Percentiles rank a stretch among this genome's conserved stretches.
Conservation (phyloP, 2,888 invertebrate species). For the Dendrolimus houi region DNA sequence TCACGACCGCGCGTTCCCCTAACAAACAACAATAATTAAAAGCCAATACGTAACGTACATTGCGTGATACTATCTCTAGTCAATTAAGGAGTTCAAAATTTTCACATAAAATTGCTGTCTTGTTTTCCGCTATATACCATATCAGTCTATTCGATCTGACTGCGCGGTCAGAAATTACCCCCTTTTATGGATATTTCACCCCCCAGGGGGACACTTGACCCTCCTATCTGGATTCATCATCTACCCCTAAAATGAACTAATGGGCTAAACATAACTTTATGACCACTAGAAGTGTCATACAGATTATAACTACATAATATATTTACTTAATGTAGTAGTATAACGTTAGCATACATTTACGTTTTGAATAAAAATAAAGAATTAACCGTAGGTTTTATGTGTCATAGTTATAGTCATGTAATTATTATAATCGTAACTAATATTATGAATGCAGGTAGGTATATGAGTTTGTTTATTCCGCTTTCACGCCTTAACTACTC, state of each 20-base stretch:
- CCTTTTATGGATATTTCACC: constrained; percentile 72
- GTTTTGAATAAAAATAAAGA: too few relatives aligned
- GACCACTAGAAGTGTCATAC: constrained; percentile 30
- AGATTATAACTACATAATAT: background rate
- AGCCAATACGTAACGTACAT: constrained; percentile 53
- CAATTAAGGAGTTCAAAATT: constrained; percentile 67
- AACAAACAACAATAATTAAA: constrained; percentile 50
- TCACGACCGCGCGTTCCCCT: constrained; percentile 22
- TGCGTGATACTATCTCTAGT: constrained; percentile 60
- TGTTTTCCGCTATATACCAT: constrained; percentile 55
- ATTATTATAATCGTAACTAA: too few relatives aligned
- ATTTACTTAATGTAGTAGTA: too few relatives aligned
- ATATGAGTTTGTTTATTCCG: too few relatives aligned
- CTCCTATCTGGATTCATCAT: constrained; percentile 70
- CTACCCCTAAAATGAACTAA: constrained; percentile 70
- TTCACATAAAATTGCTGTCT: constrained; percentile 70
- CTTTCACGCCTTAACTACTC: too few relatives aligned
- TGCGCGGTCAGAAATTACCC: constrained; percentile 67
- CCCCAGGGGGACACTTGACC: constrained; percentile 73
- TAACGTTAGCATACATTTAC: too few relatives aligned
- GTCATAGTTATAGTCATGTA: too few relatives aligned
- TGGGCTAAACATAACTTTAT: constrained; percentile 43
- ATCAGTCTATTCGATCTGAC: constrained; percentile 68
- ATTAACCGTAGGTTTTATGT: too few relatives aligned
- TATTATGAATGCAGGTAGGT: too few relatives aligned